Base-by-base conservation (phyloP, 2,113 vertebrate species). In the Strigops habroptila region DNA sequence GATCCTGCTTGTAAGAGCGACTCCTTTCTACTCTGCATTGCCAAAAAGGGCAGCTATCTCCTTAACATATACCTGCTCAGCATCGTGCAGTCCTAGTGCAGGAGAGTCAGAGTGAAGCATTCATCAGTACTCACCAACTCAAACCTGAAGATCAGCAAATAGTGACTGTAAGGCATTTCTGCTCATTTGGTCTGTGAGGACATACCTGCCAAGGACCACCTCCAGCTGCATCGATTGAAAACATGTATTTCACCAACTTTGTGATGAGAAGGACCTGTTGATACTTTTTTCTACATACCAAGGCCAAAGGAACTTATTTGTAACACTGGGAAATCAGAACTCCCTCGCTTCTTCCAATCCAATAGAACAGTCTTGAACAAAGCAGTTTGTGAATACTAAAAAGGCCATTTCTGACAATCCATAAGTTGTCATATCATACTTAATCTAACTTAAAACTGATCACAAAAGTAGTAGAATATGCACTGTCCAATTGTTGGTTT, bases 191-290 rank as follows among this genome's bases (percentile, higher is more conserved):
- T 28, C 28, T 30, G 12, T 31, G 22, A 13, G 37, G 46, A 11
- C 3, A 0, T 3, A 14, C 3, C 24, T 3, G 0, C 31, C 55
- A 18, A 5, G 7, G 18, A 69, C 18, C 1, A 1, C 17, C 19
- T 17, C 18, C 15, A 2, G 37, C 59, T n/a, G 18, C 33, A 18
- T 7, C 27, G 3, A 14, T 12, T 8, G 35, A 24, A 37, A n/a
- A 33, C 13, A 5, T 0, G 7, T 4, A 63, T 69, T 46, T 14
- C 41, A 30, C 27, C 41, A 16, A 3, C 14, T 48, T 7, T 8
- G 46, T 4, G 33, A 43, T 5, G 12, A 11, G 39, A 53, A 60
- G 8, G 31, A 37, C 64, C 14, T 44, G 16, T 3, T 22, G 28
- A 49, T 23, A 27, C 35, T 46, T 46, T 35, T 31, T 7, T 3